These are phyloP conservation scores for Steromphala cineraria DNA, from an alignment of 2,888 invertebrate genomes.

Conservation along the genomic window DNA sequence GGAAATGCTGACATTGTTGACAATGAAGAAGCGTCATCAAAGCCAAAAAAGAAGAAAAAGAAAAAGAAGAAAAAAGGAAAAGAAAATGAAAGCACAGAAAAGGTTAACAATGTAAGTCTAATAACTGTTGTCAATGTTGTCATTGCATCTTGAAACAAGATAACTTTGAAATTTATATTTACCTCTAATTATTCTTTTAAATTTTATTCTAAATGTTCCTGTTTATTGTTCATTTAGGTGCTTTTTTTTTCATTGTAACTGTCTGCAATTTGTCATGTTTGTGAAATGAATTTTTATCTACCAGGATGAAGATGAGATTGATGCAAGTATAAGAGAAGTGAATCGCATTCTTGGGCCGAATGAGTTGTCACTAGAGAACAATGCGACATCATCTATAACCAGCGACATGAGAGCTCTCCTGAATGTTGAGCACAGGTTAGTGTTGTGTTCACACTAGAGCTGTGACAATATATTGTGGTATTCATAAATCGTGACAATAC, in stretches of 20 bases:
- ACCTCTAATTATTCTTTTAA: too few species aligned
- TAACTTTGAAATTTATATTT: too few species aligned
- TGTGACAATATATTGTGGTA: too few species aligned
- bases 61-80: constrained; percentile 55
- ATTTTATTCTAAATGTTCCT: too few species aligned
- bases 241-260: too few species aligned
- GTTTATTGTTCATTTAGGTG: too few species aligned
- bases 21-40: neutral
- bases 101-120: constrained; percentile 4
- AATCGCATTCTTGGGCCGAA: constrained; percentile 81
- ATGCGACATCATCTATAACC: constrained; percentile 29
- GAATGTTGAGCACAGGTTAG: constrained; percentile 75
- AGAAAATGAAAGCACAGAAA: constrained; percentile 23
- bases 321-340: constrained; percentile 82
- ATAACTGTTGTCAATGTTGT: neutral
- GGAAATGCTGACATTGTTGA: neutral
- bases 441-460: too few species aligned
- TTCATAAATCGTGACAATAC: too few species aligned
- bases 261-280: too few species aligned
- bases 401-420: constrained; percentile 77
- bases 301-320: constrained; percentile 81
- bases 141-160: too few species aligned
- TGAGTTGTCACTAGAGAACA: constrained; percentile 28
- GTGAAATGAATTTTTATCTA: neutral
- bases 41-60: constrained; percentile 54